Evolutionary conservation across 2,797 vertebrate species (phyloP).

Genomic region (Meriones psammophilus): DNA sequence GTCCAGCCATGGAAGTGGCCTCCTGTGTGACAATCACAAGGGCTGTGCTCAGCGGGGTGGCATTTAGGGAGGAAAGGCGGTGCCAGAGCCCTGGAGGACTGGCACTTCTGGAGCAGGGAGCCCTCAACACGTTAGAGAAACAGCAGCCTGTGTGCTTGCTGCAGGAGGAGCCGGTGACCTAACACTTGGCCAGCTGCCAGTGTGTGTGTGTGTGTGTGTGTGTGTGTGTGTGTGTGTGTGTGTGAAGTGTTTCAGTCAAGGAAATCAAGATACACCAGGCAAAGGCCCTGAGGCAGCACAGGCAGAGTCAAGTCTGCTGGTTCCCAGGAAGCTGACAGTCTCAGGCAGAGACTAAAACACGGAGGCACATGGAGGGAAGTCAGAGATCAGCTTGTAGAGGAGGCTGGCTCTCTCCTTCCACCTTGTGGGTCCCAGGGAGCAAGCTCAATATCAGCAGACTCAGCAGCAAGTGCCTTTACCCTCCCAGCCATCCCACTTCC

Average conservation of each 20-base stretch:
- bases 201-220: no score
- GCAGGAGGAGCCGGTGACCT: background rate
- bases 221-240: no score
- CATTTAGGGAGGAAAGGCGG: accelerated
- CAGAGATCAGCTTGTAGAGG: background rate
- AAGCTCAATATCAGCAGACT: background rate
- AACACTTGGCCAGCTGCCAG: background rate
- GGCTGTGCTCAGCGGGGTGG: background rate
- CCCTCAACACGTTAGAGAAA: background rate
- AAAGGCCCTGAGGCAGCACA: background rate
- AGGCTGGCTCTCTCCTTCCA: background rate
- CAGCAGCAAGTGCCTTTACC: background rate
- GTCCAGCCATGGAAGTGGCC: background rate
- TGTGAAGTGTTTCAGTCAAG: background rate
- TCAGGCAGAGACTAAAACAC: background rate
- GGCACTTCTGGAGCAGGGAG: no score
- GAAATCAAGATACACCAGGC: background rate
- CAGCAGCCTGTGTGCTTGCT: no score
- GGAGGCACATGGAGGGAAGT: background rate
- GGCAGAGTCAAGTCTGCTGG: background rate
- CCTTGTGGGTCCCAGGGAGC: background rate
- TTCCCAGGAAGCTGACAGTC: background rate
- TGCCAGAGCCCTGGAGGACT: background rate
- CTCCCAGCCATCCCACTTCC: background rate
- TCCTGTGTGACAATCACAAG: background rate